These are phyloP conservation scores for Agelas oroides DNA, from an alignment of 37 sponge, comb jelly and placozoan genomes.

Conservation along the genomic window DNA sequence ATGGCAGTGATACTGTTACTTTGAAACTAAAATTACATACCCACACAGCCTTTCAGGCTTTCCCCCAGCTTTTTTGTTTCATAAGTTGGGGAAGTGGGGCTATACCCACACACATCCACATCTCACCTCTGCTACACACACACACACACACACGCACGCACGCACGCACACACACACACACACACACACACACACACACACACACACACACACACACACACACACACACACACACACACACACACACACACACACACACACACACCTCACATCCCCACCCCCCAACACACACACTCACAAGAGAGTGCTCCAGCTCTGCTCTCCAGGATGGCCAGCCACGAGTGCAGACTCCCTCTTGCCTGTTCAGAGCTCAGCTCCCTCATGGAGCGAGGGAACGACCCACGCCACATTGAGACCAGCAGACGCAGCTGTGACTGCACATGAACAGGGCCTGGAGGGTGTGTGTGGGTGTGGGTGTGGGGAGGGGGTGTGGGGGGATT, in stretches of 20 bases:
- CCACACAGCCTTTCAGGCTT: no score
- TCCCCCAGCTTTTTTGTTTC: no score
- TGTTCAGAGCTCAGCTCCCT: conserved; percentile 92
- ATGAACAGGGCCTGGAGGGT: conserved; percentile 73
- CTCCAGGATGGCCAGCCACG: conserved; percentile 77
- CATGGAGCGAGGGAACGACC: conserved; percentile 90
- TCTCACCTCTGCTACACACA: no score
- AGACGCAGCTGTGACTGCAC: conserved; percentile 76
- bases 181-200: conserved; percentile 22
- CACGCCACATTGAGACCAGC: conserved; percentile 83
- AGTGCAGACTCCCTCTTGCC: conserved; percentile 46
- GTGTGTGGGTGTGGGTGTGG: neutral
- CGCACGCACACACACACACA: neutral
- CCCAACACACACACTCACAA: conserved; percentile 39
- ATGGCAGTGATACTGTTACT: no score
- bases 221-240: conserved; percentile 10
- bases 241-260: conserved; percentile 19
- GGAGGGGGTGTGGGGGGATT: neutral
- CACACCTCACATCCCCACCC: conserved; percentile 6
- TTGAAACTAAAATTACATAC: no score
- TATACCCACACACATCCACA: neutral
- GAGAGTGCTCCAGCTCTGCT: conserved; percentile 87
- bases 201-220: conserved; percentile 19
- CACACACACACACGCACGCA: no score
- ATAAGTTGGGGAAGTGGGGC: no score